Conservation (phyloP, 2,797 vertebrate species). For the Muscicapa striata region DNA sequence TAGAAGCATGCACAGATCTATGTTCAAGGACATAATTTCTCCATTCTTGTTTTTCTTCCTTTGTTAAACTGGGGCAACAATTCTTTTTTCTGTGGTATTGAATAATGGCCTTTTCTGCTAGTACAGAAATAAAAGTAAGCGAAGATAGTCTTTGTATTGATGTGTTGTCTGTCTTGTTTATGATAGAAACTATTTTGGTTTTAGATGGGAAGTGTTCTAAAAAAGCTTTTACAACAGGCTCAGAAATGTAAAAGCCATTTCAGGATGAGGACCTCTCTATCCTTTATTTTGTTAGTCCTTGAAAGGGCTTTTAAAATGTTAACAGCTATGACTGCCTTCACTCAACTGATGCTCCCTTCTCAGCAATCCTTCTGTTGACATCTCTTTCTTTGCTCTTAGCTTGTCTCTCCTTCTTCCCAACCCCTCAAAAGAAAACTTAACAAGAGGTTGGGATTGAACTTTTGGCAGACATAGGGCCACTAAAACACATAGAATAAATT, state of each 20-base stretch:
- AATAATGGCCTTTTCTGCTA: constrained; percentile 52
- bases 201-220: constrained; percentile 56
- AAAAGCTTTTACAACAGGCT: constrained; percentile 75
- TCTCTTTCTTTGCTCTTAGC: constrained; percentile 38
- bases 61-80: constrained; percentile 25
- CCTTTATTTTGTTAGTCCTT: constrained; percentile 74
- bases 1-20: not conserved
- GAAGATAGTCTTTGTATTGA: constrained; percentile 54
- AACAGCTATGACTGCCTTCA: constrained; percentile 55
- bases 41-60: constrained; percentile 35
- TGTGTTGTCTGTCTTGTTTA: constrained; percentile 56
- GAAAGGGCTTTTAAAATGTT: constrained; percentile 79
- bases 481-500: not conserved
- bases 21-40: constrained; percentile 21
- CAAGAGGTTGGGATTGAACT: constrained; percentile 7
- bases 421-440: constrained; percentile 57
- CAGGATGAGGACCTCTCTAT: constrained; percentile 67
- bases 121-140: constrained; percentile 62
- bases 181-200: constrained; percentile 57
- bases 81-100: constrained; percentile 9
- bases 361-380: constrained; percentile 64
- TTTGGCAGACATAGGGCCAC: not conserved
- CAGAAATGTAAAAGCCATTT: constrained; percentile 78
- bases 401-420: not conserved
- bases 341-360: constrained; percentile 44